A percentile compares a stretch with the other conserved stretches of the same genome.
phyloP scores from a whole-genome alignment of 92 coral and sea anemone species.

The Epizoanthus illoricatus region DNA sequence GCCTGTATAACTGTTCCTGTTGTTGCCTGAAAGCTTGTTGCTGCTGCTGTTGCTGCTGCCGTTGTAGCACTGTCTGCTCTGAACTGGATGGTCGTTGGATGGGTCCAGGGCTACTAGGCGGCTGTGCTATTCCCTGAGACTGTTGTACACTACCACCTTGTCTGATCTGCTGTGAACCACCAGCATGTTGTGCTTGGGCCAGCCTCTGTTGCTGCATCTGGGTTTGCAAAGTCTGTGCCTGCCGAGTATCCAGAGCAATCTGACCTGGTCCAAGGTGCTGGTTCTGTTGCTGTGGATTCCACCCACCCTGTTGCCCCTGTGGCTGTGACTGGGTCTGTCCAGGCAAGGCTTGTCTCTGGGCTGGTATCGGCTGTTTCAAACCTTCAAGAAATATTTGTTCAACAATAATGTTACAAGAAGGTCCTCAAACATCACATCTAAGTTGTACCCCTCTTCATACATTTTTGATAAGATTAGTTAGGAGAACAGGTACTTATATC shows the following conservation, averaged over 20 bases:
- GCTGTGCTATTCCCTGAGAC: not conserved
- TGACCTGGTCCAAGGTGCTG: constrained; percentile 4
- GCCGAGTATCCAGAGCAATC: constrained; percentile 20
- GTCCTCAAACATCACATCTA: not conserved
- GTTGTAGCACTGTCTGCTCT: constrained; percentile 20
- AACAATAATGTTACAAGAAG: not conserved
- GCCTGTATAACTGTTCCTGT: constrained; percentile 40
- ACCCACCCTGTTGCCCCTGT: constrained; percentile 21
- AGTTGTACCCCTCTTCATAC: not conserved
- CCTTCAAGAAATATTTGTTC: not conserved
- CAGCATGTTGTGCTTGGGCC: constrained; percentile 14
- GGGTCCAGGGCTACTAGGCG: constrained; percentile 6
- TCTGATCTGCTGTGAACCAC: constrained; percentile 11
- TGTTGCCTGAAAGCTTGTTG: constrained; percentile 35
- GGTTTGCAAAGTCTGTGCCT: constrained; percentile 36
- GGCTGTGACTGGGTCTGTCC: constrained; percentile 13
- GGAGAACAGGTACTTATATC: no score
- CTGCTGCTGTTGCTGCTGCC: constrained; percentile 34
- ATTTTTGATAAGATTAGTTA: no score
- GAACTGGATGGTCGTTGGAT: constrained; percentile 27
- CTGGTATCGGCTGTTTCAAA: not conserved
- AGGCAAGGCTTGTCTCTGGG: constrained; percentile 29
- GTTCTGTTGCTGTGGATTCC: constrained; percentile 13
- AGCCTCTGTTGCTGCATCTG: constrained; percentile 33
- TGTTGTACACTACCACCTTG: constrained; percentile 28